Conservation (phyloP, 2,888 invertebrate species). For the Apamea epomidion region DNA sequence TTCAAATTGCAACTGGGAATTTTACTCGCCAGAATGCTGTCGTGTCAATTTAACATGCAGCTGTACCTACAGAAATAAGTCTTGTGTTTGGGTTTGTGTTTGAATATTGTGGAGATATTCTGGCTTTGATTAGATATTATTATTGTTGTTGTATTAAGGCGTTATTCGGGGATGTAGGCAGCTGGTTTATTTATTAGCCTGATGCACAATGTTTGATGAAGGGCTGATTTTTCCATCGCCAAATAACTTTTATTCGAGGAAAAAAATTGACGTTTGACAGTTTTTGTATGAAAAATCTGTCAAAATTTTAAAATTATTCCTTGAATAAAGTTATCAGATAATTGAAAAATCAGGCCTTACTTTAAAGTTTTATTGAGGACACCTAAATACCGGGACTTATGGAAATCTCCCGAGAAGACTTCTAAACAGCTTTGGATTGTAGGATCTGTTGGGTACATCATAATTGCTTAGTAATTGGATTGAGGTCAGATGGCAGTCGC, state of each 20-base stretch:
- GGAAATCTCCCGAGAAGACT: neutral
- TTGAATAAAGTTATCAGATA: too few species aligned
- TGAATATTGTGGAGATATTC: slow-evolving; percentile 14
- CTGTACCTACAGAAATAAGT: slow-evolving; percentile 24
- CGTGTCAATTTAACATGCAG: slow-evolving; percentile 51
- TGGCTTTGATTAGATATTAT: neutral
- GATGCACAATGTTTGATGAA: neutral
- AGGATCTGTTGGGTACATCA: neutral
- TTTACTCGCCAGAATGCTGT: slow-evolving; percentile 44
- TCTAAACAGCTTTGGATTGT: neutral
- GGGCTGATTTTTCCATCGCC: too few species aligned
- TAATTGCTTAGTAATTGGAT: slow-evolving; percentile 16
- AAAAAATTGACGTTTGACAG: too few species aligned
- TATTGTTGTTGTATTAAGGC: neutral
- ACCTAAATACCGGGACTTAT: neutral
- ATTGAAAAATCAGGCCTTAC: too few species aligned
- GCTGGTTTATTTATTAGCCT: neutral
- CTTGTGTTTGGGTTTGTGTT: slow-evolving; percentile 2
- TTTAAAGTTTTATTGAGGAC: neutral
- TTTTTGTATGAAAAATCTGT: too few species aligned
- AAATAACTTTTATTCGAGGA: too few species aligned
- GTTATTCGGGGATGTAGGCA: neutral
- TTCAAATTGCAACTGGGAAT: slow-evolving; percentile 66
- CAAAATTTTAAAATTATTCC: too few species aligned
- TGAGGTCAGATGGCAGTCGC: neutral